phyloP scores from a whole-genome alignment of 1,140 invertebrate genomes.

The Rhagoletis zephyria region DNA sequence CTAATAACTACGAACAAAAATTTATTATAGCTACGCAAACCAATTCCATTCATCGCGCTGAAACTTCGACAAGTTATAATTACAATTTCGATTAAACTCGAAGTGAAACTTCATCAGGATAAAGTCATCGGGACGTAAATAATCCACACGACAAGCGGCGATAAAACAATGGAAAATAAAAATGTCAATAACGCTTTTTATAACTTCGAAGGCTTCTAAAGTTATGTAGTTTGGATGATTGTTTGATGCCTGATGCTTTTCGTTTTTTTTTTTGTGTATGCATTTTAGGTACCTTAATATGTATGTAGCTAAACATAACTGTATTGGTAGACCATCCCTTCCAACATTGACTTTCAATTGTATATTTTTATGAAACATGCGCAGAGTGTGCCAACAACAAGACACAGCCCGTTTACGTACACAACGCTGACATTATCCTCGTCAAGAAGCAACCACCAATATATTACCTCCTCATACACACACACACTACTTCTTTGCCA shows the following conservation, averaged over 20 bases:
- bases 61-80: slow-evolving; percentile 13
- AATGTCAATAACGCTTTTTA: too few relatives aligned
- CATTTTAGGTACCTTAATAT: not conserved
- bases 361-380: slow-evolving; percentile 42
- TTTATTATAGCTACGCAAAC: not conserved
- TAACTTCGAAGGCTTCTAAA: not conserved
- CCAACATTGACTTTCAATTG: not conserved
- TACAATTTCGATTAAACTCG: slow-evolving; percentile 13
- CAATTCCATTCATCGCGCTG: not conserved
- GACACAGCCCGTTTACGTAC: not conserved
- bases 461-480: not conserved
- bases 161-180: too few relatives aligned
- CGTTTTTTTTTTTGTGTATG: not conserved
- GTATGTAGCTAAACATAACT: not conserved
- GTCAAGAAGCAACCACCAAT: not conserved
- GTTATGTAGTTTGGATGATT: not conserved
- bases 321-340: slow-evolving; percentile 1
- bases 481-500: not conserved
- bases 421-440: too few relatives aligned
- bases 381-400: not conserved
- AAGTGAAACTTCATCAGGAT: not conserved
- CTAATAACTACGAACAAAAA: too few relatives aligned
- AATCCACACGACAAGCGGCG: not conserved
- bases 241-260: not conserved
- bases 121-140: slow-evolving; percentile 5